phyloP scores from a whole-genome alignment of 2,888 invertebrate genomes.

The Pterobdella sp. region DNA sequence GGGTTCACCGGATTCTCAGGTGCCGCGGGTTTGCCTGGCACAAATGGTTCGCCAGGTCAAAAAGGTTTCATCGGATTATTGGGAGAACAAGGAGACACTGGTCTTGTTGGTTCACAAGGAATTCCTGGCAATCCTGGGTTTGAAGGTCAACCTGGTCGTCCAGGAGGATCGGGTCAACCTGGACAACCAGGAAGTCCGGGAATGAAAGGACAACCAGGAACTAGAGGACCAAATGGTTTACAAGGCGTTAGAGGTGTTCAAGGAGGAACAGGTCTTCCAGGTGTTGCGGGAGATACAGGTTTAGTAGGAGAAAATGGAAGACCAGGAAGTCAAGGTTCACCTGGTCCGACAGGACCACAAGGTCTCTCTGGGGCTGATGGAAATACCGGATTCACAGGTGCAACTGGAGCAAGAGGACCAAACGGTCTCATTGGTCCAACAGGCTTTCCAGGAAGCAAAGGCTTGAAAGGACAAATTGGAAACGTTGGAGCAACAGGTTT shows the following conservation, averaged over 20 bases:
- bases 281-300: neutral
- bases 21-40: neutral
- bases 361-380: conserved; percentile 40
- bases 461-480: no score
- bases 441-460: conserved; percentile 35
- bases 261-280: conserved; percentile 25
- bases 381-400: conserved; percentile 28
- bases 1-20: neutral
- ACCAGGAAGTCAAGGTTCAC: neutral
- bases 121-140: conserved; percentile 13
- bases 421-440: conserved; percentile 24
- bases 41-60: neutral
- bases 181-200: conserved; percentile 21
- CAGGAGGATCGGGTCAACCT: neutral
- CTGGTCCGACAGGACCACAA: conserved; percentile 24
- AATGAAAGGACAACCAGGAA: conserved; percentile 6
- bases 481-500: no score
- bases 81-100: conserved; percentile 47
- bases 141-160: conserved; percentile 15
- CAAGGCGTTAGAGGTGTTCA: conserved; percentile 30
- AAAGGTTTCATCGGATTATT: conserved; percentile 4
- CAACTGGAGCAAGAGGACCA: no score
- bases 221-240: conserved; percentile 21
- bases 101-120: conserved; percentile 21
- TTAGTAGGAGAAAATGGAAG: neutral